A percentile compares a stretch with the other conserved stretches of the same genome.
phyloP scores from a whole-genome alignment of 2,797 vertebrate species.

The Liparis tanakae region DNA sequence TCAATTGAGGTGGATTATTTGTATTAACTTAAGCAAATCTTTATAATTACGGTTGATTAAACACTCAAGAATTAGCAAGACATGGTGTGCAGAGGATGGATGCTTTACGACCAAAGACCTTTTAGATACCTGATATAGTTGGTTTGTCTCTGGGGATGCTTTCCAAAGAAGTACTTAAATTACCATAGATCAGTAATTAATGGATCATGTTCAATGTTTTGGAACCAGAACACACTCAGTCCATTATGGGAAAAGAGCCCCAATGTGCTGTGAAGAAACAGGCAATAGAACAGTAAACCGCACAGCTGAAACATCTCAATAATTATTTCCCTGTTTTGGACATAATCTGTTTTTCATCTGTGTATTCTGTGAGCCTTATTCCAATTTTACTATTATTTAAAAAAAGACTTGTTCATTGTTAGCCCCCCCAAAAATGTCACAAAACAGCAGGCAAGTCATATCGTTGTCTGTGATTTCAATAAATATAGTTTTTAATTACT shows the following conservation, averaged over 20 bases:
- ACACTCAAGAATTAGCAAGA: slow-evolving; percentile 79
- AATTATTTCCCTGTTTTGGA: not conserved
- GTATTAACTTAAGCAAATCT: slow-evolving; percentile 84
- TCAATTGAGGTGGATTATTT: slow-evolving; percentile 81
- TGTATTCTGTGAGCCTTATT: not conserved
- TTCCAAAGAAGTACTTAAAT: slow-evolving; percentile 48
- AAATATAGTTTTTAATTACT: not conserved
- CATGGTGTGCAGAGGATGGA: slow-evolving; percentile 67
- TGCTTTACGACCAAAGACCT: slow-evolving; percentile 67
- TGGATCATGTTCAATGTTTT: slow-evolving; percentile 24
- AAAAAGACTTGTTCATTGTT: not conserved
- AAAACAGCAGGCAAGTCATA: not conserved
- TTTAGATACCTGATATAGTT: slow-evolving; percentile 68
- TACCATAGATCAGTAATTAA: slow-evolving; percentile 66
- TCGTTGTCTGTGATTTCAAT: not conserved
- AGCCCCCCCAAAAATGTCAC: not conserved
- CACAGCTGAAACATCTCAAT: not conserved
- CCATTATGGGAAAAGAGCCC: not conserved
- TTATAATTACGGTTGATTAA: slow-evolving; percentile 85
- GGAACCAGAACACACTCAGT: slow-evolving; percentile 16
- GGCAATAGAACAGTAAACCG: not conserved
- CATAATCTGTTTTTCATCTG: slow-evolving; percentile 2
- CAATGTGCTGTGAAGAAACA: not conserved
- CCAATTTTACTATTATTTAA: not conserved
- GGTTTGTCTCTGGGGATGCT: slow-evolving; percentile 55